Percentiles rank a stretch among this genome's conserved stretches.
Conservation (phyloP, 2,888 invertebrate genomes). For the Rhagophthalmus giganteus region DNA sequence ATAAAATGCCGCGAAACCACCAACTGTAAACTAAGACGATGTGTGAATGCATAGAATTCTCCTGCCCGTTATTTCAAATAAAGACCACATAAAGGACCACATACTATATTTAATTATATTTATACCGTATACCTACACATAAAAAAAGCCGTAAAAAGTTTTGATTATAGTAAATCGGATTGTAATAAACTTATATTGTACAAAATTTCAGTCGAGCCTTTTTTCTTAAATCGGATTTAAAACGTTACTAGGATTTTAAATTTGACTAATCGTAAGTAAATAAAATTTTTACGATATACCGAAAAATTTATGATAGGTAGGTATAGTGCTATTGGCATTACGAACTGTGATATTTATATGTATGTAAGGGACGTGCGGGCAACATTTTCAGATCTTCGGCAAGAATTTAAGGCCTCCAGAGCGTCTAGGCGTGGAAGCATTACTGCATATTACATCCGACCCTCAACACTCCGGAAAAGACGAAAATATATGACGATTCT, state of each 20-base stretch:
- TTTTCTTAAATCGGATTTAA: too few species aligned
- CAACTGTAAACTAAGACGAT: constrained; percentile 19
- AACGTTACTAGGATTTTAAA: too few species aligned
- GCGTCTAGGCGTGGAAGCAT: constrained; percentile 15
- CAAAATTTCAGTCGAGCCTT: too few species aligned
- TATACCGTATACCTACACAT: too few species aligned
- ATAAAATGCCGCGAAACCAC: constrained; percentile 25
- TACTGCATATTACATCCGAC: constrained; percentile 34
- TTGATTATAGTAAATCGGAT: too few species aligned
- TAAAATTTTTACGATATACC: too few species aligned
- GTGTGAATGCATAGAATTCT: constrained; percentile 13
- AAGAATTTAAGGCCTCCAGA: constrained; percentile 22
- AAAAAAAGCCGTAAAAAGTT: too few species aligned
- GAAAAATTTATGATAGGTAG: too few species aligned
- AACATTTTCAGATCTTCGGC: constrained; percentile 15
- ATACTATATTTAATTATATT: too few species aligned
- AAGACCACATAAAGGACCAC: too few species aligned
- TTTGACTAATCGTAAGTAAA: too few species aligned
- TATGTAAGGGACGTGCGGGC: constrained; percentile 17
- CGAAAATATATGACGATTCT: constrained; percentile 19
- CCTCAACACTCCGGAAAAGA: constrained; percentile 23
- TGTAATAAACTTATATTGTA: too few species aligned
- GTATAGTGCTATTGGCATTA: neutral
- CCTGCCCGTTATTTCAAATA: constrained; percentile 8
- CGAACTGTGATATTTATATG: constrained; percentile 8